A percentile compares a stretch with the other conserved stretches of the same genome.
Conservation (phyloP, 2,797 vertebrate genomes). For the Pygocentrus nattereri region DNA sequence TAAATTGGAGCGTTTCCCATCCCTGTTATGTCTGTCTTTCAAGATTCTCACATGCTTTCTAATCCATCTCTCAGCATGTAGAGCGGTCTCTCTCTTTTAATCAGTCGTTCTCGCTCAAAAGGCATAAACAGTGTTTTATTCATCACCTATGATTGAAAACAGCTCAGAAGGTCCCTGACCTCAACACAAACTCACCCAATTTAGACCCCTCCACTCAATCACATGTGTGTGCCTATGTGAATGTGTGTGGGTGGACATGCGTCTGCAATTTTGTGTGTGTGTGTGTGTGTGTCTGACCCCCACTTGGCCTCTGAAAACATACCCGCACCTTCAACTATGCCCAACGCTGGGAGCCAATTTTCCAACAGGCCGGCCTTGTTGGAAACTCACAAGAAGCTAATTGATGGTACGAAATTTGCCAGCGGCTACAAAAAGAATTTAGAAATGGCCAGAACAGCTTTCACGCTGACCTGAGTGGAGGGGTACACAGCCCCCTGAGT, state of each 20-base stretch:
- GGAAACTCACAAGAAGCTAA: slow-evolving; percentile 28
- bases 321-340: background rate
- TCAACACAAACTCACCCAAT: slow-evolving; percentile 86
- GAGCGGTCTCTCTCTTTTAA: too few relatives aligned
- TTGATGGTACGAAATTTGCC: slow-evolving; percentile 55
- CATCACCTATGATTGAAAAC: slow-evolving; percentile 69
- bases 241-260: background rate
- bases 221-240: background rate
- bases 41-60: too few relatives aligned
- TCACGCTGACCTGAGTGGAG: background rate
- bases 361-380: slow-evolving; percentile 14
- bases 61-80: background rate
- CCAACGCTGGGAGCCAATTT: background rate
- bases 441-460: background rate
- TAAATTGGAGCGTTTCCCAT: too few relatives aligned
- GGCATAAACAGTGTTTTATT: slow-evolving; percentile 83
- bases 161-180: slow-evolving; percentile 81
- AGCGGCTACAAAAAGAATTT: slow-evolving; percentile 56
- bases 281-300: background rate
- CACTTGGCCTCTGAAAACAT: background rate
- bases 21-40: too few relatives aligned
- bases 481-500: slow-evolving; percentile 35
- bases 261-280: background rate
- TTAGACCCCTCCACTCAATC: slow-evolving; percentile 77
- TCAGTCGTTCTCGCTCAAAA: slow-evolving; percentile 23